A percentile compares a stretch with the other conserved stretches of the same genome.
Conservation (phyloP, 2,797 vertebrate genomes). For the Sebastes cheni region DNA sequence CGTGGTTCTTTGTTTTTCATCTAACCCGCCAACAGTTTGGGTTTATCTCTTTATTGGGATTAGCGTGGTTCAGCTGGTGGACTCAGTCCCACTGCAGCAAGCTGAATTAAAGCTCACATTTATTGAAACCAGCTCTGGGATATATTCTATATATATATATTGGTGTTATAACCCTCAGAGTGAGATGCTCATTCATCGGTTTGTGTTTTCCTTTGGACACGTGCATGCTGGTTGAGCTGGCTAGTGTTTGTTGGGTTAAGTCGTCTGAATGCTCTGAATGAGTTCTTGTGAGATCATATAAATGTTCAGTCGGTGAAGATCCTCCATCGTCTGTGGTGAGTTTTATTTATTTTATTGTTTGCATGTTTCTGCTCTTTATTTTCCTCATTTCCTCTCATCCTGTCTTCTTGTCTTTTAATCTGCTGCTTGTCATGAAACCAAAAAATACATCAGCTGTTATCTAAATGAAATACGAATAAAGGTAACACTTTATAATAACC, state of each 20-base stretch:
- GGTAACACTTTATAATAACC: no score
- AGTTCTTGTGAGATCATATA: constrained; percentile 42
- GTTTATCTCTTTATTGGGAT: not conserved
- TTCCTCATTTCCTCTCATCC: constrained; percentile 25
- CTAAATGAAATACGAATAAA: not conserved
- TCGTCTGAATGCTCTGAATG: constrained; percentile 49
- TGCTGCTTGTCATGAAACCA: constrained; percentile 11
- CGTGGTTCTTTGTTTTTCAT: constrained; percentile 12
- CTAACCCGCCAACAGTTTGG: constrained; percentile 11
- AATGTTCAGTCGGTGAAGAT: constrained; percentile 48
- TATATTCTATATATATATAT: no score
- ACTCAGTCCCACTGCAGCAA: not conserved
- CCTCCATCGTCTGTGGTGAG: constrained; percentile 70
- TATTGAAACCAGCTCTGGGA: not conserved
- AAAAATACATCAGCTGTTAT: constrained; percentile 14
- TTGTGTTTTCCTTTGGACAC: constrained; percentile 74
- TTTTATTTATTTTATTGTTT: constrained; percentile 44
- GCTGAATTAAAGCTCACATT: not conserved
- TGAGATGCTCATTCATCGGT: constrained; percentile 37
- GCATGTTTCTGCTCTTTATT: constrained; percentile 30
- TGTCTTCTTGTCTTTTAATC: not conserved
- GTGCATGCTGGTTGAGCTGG: constrained; percentile 94
- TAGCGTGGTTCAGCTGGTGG: not conserved
- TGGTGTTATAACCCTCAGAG: not conserved
- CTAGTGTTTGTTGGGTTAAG: constrained; percentile 76